Evolutionary conservation across 1,140 invertebrate genomes (phyloP).

Genomic region (Lepidostoma basale): DNA sequence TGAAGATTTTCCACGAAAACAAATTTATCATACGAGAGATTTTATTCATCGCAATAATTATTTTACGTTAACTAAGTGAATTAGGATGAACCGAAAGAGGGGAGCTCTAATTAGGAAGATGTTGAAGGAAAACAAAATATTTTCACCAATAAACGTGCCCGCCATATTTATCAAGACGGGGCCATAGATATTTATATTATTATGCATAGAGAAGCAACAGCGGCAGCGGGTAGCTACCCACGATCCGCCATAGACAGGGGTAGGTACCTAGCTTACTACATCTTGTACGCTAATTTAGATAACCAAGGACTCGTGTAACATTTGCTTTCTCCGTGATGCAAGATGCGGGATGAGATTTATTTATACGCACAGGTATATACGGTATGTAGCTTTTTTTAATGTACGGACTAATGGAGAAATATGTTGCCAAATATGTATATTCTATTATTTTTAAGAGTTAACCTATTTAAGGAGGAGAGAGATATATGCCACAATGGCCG

Average conservation of each 20-base stretch:
- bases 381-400: no score
- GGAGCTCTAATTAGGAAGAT: conserved; percentile 27
- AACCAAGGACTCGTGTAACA: conserved; percentile 29
- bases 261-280: neutral
- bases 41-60: conserved; percentile 30
- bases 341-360: conserved; percentile 10
- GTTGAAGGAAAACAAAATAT: conserved; percentile 34
- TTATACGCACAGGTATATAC: conserved; percentile 1
- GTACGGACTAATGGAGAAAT: no score
- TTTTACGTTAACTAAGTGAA: conserved; percentile 29
- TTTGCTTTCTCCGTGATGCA: conserved; percentile 2
- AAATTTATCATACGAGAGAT: conserved; percentile 25
- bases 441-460: no score
- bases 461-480: no score
- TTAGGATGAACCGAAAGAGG: conserved; percentile 8
- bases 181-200: conserved; percentile 32
- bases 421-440: no score
- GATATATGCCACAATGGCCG: no score
- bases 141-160: conserved; percentile 32
- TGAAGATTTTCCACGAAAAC: conserved; percentile 3
- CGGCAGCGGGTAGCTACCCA: neutral
- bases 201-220: conserved; percentile 13
- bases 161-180: conserved; percentile 29
- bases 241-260: no score
- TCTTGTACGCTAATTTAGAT: conserved; percentile 30